A percentile compares a stretch with the other conserved stretches of the same genome.
Conservation (phyloP, 2,888 invertebrate species). For the Melieria crassipennis region DNA sequence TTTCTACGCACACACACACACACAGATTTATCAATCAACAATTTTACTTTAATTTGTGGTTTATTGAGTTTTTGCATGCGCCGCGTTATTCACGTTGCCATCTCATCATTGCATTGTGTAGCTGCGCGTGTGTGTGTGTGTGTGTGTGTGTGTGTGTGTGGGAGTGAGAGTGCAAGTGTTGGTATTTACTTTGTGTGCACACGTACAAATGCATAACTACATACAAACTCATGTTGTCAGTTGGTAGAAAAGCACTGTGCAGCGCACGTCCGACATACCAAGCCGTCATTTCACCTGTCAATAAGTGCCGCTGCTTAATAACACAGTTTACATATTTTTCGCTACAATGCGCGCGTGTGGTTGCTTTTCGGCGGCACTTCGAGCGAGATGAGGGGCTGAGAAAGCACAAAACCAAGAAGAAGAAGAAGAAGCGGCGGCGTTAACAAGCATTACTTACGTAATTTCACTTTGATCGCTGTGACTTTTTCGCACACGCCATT, state of each 20-base stretch:
- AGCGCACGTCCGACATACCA: neutral
- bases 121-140: neutral
- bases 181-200: neutral
- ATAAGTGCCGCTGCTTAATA: conserved; percentile 1
- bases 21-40: too few species aligned
- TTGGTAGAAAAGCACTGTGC: neutral
- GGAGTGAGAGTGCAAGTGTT: neutral
- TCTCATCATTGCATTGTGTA: conserved; percentile 1
- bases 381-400: neutral
- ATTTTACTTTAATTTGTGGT: too few species aligned
- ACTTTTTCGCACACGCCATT: too few species aligned
- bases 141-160: conserved; percentile 3
- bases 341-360: too few species aligned
- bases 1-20: too few species aligned
- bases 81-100: too few species aligned
- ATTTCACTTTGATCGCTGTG: conserved; percentile 22
- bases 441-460: conserved; percentile 23
- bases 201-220: neutral
- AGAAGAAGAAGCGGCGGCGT: neutral
- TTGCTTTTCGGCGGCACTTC: neutral
- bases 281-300: conserved; percentile 28
- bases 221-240: neutral
- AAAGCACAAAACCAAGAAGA: neutral
- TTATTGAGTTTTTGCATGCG: too few species aligned
- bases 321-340: too few species aligned